Evolutionary conservation across 2,888 invertebrate genomes (phyloP).

Genomic region (Tortrix viridana): DNA sequence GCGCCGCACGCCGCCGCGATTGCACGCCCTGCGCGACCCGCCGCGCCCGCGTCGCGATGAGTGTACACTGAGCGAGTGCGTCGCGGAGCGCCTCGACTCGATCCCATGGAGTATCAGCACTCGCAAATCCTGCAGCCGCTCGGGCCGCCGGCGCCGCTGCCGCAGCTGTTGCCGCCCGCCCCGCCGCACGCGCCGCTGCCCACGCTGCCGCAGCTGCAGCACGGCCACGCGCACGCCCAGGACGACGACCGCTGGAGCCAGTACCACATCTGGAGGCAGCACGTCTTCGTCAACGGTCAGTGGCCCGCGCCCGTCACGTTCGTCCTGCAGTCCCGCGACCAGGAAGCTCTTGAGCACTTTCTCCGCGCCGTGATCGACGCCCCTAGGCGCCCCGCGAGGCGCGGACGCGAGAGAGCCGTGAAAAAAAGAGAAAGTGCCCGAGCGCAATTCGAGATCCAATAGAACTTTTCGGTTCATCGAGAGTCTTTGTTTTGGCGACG

Average conservation of each 20-base stretch:
- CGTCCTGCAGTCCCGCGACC: conserved; percentile 46
- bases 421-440: conserved; percentile 75
- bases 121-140: conserved; percentile 81
- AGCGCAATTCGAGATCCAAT: conserved; percentile 61
- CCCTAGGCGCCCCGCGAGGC: conserved; percentile 44
- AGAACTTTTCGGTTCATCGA: conserved; percentile 66
- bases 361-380: conserved; percentile 42
- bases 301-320: conserved; percentile 49
- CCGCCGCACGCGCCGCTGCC: conserved; percentile 85
- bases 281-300: conserved; percentile 92
- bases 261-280: conserved; percentile 92
- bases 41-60: conserved; percentile 71
- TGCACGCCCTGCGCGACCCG: conserved; percentile 46
- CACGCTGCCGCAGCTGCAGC: conserved; percentile 86
- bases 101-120: conserved; percentile 79
- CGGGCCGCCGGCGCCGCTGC: conserved; percentile 86
- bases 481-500: conserved; percentile 64
- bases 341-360: conserved; percentile 34
- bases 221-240: conserved; percentile 83
- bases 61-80: conserved; percentile 68
- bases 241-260: conserved; percentile 89
- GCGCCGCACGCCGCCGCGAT: conserved; percentile 50
- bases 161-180: conserved; percentile 83
- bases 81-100: conserved; percentile 57
- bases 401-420: conserved; percentile 51